Conservation (phyloP, 2,888 invertebrate species). For the Ormia ochracea region DNA sequence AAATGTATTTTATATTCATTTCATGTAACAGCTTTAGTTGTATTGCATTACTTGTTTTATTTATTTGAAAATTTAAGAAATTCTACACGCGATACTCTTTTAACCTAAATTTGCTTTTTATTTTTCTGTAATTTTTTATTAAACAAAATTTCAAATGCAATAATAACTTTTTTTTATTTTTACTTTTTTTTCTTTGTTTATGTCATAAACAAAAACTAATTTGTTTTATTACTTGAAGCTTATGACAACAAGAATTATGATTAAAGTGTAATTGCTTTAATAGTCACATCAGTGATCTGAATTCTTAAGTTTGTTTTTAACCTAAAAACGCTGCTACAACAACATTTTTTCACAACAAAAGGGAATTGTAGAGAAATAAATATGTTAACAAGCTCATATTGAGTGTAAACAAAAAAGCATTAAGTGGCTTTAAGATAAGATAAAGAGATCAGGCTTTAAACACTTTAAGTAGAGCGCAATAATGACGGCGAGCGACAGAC, state of each 20-base stretch:
- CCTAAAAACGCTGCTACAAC: background rate
- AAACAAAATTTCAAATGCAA: background rate
- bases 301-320: background rate
- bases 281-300: background rate
- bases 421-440: slow-evolving; percentile 3
- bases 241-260: background rate
- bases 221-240: slow-evolving; percentile 10
- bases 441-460: background rate
- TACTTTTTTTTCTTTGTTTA: too few relatives aligned
- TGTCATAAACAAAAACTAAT: slow-evolving; percentile 29
- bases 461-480: background rate
- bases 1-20: too few relatives aligned
- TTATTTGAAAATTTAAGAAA: slow-evolving; percentile 23
- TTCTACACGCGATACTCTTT: slow-evolving; percentile 45
- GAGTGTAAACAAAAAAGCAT: background rate
- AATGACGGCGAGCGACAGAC: background rate
- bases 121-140: background rate
- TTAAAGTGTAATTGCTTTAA: background rate
- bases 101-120: slow-evolving; percentile 45
- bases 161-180: background rate
- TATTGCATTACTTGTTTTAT: background rate
- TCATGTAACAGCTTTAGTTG: background rate
- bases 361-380: background rate
- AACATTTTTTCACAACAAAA: background rate
- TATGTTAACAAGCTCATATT: background rate